Conservation (phyloP, 2,113 vertebrate genomes). For the Crotalus tigris region DNA sequence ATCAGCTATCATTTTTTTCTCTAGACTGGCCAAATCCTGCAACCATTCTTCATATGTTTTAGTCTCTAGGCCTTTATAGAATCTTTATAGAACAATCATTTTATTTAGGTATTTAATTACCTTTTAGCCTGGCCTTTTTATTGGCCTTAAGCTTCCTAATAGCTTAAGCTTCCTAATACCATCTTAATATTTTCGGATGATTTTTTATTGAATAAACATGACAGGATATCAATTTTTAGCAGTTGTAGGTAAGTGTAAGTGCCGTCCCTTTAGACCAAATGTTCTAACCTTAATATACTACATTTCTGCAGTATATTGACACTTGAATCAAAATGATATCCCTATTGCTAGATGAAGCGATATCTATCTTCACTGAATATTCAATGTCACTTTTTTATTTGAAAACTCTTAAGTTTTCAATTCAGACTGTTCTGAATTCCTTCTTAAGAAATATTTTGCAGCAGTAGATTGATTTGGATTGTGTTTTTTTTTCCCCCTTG, state of each 20-base stretch:
- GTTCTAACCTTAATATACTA: not conserved
- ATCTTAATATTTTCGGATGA: not conserved
- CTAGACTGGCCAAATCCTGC: no score
- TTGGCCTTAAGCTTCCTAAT: not conserved
- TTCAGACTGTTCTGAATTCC: not conserved
- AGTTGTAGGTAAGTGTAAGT: not conserved
- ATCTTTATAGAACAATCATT: not conserved
- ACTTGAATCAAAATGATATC: not conserved
- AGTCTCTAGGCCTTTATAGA: no score
- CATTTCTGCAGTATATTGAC: not conserved
- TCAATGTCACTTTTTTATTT: not conserved
- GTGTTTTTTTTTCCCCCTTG: not conserved
- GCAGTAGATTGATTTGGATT: not conserved
- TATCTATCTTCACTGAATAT: not conserved
- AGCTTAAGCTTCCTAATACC: not conserved
- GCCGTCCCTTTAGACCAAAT: not conserved
- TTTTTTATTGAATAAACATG: not conserved
- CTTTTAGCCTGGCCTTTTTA: not conserved
- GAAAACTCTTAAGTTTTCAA: not conserved
- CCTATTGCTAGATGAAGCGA: not conserved
- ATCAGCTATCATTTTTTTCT: no score
- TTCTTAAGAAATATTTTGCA: not conserved
- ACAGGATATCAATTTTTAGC: not conserved
- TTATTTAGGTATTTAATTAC: not conserved
- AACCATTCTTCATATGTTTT: no score